These are phyloP conservation scores for Acyrthosiphon pisum DNA, from an alignment of 1,140 invertebrate species.

Conservation along the genomic window DNA sequence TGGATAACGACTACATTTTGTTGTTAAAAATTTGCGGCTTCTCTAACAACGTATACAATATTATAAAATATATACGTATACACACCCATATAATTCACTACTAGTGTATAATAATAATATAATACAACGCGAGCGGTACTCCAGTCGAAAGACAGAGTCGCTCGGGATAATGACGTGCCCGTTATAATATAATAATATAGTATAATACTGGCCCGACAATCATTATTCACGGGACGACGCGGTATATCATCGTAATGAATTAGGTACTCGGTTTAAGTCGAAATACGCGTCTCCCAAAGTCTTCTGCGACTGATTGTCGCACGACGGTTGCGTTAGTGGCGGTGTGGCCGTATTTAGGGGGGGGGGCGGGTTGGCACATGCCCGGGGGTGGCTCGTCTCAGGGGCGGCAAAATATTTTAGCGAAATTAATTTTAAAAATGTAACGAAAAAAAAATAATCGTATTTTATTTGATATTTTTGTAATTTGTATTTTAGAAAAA, in stretches of 20 bases:
- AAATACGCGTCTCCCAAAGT: background rate
- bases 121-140: background rate
- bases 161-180: background rate
- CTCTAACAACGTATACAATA: background rate
- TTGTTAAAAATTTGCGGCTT: conserved; percentile 18
- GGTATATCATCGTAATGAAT: background rate
- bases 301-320: background rate
- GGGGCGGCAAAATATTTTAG: no score
- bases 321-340: background rate
- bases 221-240: background rate
- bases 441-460: no score
- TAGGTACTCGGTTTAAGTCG: background rate
- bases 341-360: no score
- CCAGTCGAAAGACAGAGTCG: background rate
- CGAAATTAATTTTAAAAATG: no score
- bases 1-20: background rate
- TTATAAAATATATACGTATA: background rate
- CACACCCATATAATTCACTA: background rate
- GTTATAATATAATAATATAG: background rate
- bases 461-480: no score
- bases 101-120: background rate
- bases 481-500: no score
- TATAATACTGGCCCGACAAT: background rate
- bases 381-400: no score
- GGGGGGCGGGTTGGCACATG: no score